Evolutionary conservation across 2,797 vertebrate genomes (phyloP).

Genomic region (Carapus acus): DNA sequence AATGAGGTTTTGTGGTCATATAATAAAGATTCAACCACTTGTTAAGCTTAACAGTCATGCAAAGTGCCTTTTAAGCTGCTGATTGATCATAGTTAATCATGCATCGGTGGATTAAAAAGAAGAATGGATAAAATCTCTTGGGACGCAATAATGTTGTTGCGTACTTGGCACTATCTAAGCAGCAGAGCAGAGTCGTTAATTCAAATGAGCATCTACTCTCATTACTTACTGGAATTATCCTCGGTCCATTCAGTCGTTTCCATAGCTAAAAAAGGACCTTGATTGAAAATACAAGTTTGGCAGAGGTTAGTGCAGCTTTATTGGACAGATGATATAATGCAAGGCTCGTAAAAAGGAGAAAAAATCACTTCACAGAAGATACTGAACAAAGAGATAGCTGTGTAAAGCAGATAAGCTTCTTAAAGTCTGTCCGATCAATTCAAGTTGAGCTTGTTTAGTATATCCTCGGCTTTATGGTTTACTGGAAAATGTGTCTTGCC

Average conservation of each 20-base stretch:
- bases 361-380: conserved; percentile 4
- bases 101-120: conserved; percentile 1
- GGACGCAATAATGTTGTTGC: no score
- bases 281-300: conserved; percentile 2
- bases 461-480: not conserved
- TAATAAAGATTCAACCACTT: conserved; percentile 15
- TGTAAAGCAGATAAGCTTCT: conserved; percentile 1
- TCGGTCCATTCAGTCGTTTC: no score
- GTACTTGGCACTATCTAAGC: no score
- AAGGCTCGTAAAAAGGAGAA: conserved; percentile 27
- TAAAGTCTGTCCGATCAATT: no score
- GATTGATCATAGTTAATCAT: conserved; percentile 7
- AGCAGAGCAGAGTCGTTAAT: no score
- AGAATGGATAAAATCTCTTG: not conserved
- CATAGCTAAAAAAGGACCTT: conserved; percentile 3
- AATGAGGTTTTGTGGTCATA: conserved; percentile 1
- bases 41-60: conserved; percentile 30
- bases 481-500: not conserved
- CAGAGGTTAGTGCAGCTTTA: conserved; percentile 15
- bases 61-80: conserved; percentile 62
- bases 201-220: no score
- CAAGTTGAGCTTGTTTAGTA: no score
- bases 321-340: conserved; percentile 8
- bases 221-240: no score
- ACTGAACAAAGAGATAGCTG: conserved; percentile 4